Base-by-base conservation (phyloP, 1,140 invertebrate species). In the Anadara kagoshimensis region DNA sequence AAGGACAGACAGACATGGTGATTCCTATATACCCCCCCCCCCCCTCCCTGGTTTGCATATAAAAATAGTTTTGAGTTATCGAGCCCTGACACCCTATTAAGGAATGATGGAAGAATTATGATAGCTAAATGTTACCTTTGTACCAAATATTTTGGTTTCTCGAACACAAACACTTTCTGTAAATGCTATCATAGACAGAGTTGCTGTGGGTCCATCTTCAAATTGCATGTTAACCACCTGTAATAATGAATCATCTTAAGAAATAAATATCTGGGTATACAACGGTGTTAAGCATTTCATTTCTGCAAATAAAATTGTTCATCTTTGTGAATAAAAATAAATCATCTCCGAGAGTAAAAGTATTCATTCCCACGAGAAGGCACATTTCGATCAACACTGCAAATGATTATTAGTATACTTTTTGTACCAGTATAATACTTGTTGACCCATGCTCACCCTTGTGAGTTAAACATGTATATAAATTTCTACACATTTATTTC, bases 141-240 rank as follows among this genome's bases (percentile, higher is more conserved):
- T 86, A 20, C 87, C 87, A 84, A 82, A 86, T 18, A 88, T 74
- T 53, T 76, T 85, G 5, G 83, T 78, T 64, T 87, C 75, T 41
- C 90, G 75, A 22, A 56, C 59, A 79, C 90, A 91, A 14, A 90
- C 41, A 14, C 83, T 77, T 70, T 90, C 77, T 20, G 89, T 90
- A 76, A 90, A 91, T 44, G 90, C 90, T n/a, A 91, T 80, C 89
- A 90, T 91, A 8, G 86, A 85, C 20, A 91, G 83, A 8, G 83
- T 84, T 24, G 87, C 88, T 14, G 90, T 90, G 18, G 89, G 80
- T 11, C 90, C 90, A 78, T 86, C 85, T 68, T 88, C 83, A 83
- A 90, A 91, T 72, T 90, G 85, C 81, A 91, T 86, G 68, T 89
- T 91, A 1, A 90, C 90, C 36, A 90, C 87, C 87, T 88, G 29